phyloP scores from a whole-genome alignment of 2,113 vertebrate genomes.

The Sinosuthora webbiana region DNA sequence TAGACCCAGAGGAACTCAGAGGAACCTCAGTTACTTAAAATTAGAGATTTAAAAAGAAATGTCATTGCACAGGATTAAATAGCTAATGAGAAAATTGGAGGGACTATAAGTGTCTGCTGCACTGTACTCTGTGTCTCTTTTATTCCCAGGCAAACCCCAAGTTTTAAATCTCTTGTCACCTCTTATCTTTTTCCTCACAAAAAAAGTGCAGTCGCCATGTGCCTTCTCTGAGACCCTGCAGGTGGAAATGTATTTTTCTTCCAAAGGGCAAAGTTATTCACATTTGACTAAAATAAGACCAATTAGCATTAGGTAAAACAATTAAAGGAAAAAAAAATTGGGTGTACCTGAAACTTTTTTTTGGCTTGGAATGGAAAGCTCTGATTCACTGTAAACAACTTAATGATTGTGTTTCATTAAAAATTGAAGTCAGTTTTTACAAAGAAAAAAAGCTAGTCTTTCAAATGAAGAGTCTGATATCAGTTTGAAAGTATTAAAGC shows the following conservation, averaged over 20 bases:
- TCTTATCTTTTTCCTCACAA: background rate
- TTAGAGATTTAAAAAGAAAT: background rate
- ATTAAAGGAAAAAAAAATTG: background rate
- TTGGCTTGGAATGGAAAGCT: background rate
- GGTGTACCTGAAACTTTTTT: background rate
- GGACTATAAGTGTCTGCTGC: background rate
- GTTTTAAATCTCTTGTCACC: background rate
- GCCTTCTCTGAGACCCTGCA: background rate
- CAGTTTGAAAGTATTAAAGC: background rate
- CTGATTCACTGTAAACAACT: background rate
- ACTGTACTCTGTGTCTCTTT: background rate
- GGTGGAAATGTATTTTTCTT: background rate
- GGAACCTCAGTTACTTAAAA: background rate
- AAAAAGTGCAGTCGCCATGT: background rate
- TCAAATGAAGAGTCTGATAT: background rate
- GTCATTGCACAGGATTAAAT: background rate
- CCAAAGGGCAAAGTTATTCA: background rate
- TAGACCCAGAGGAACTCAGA: rapidly evolving
- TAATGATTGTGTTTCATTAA: background rate
- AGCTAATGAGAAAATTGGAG: background rate
- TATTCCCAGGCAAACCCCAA: background rate
- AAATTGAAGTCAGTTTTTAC: background rate
- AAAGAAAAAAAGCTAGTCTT: background rate
- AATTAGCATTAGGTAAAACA: background rate
- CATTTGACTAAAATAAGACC: background rate